Evolutionary conservation across 2,888 invertebrate species (phyloP), one percentile per base, ranked within the genome.

Genomic region (Agonopterix arenella): DNA sequence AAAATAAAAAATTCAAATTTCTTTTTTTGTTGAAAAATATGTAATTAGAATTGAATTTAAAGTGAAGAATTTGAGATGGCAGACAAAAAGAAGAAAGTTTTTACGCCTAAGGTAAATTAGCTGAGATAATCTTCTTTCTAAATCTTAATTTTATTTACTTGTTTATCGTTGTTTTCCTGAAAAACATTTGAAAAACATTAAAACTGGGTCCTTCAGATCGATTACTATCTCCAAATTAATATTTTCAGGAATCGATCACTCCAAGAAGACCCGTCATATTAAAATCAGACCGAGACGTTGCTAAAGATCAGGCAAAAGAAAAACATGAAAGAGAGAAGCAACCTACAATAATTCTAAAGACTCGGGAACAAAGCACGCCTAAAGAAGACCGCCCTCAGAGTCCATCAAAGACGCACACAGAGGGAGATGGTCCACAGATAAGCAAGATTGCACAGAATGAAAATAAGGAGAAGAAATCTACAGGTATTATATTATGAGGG

Each of bases 291-390:
- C 73, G 90, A 18, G 90, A 90, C 43, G 51, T 64, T 28, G 38
- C 69, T 1, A 82, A 84, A 62, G 86, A 89, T 37, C 71, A 61
- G 46, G 42, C 46, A 7, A 86, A 84, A 65, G 84, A 85, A 2
- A 86, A 83, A 56, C 67, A 56, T 42, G 84, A 84, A 47, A 90
- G 85, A 61, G 90, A 90, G 51, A 90, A 80, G 54, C 92, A 90
- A 57, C 94, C 94, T 1, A 93, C 93, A 11, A 93, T 94, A 60
- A 90, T 94, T 60, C 75, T 94, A 13, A 93, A 93, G 77, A 91
- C 92, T 1, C 84, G 93, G 54, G 94, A 94, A 73, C 89, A 88
- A 48, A 89, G 86, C 52, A 60, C 83, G 2, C 72, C 83, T 0
- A 90, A 89, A 66, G 90, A 90, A 42, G 92, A 92, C 55, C 79